Base-by-base conservation (phyloP, 2,888 invertebrate species). In the Philereme transversata region DNA sequence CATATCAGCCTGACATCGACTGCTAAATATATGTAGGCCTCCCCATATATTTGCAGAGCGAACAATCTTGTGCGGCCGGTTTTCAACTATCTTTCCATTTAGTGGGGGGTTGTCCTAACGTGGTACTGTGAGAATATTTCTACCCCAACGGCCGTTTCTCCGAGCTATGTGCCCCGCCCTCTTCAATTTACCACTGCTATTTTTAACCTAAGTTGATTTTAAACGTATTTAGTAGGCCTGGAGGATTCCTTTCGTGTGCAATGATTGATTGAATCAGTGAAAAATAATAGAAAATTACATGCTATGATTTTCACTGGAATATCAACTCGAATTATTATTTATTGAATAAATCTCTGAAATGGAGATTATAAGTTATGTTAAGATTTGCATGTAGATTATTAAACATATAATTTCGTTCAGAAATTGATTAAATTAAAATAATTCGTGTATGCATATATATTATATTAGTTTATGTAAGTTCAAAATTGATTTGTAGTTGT, bases 381-480 rank as follows among this genome's bases (percentile, higher is more conserved):
- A 3, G 22, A 22, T 22, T 50, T 51, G 33, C 7, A 9, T 40
- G 41, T 51, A 43, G 41, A 34, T 51, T 43, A 10, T 33, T 33
- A 7, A 22, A 33, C 8, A 46, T 46, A 46, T 7, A 22, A n/a
- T 33, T 48, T 34, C 35, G n/a, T 48, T 40, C 35, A 5, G 48
- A 35, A 48, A n/a, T 48, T 35, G 9, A n/a, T n/a, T 35, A n/a
- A 7, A 40, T 40, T 40, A 40, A 43, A n/a, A 43, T 43, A 48
- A 49, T 41, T 33, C 53, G 8, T 54, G 47, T 54, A 54, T 33
- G 47, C 40, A 34, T 47, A 47, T 54, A 47, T 54, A 10, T 8
- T 40, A 47, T 10, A 40, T n/a, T 10, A 54, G 44, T 34, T 33
- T 47, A 40, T 54, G 6, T 22, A n/a, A 46, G 53, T 22, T 53